Percentiles rank a stretch among this genome's conserved stretches.
Conservation (phyloP, 2,888 invertebrate genomes). For the Mythimna impura region DNA sequence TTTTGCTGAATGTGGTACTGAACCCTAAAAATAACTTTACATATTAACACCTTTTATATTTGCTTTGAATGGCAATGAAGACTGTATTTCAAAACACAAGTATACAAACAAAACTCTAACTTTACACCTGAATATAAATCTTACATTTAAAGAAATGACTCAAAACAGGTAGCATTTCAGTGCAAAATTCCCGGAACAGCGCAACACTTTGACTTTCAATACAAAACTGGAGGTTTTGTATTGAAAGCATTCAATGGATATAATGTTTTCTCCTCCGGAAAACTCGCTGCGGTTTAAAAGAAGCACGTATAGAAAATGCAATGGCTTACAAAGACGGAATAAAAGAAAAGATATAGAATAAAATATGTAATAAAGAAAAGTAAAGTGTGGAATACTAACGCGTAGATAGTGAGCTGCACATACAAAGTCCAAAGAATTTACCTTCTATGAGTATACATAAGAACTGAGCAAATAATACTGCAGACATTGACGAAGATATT, state of each 20-base stretch:
- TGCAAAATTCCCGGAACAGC: background rate
- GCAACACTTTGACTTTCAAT: constrained; percentile 27
- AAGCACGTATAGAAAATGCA: constrained; percentile 46
- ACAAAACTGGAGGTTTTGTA: constrained; percentile 12
- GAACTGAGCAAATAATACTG: constrained; percentile 22
- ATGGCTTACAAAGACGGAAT: constrained; percentile 34
- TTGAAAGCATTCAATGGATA: constrained; percentile 11
- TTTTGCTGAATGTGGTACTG: too few relatives aligned
- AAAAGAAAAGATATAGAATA: constrained; percentile 32
- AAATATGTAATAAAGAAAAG: constrained; percentile 16
- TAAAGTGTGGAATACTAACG: constrained; percentile 24
- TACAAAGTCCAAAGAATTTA: constrained; percentile 13
- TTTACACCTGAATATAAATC: background rate
- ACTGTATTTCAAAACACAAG: background rate
- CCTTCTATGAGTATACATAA: background rate
- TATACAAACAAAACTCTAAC: background rate
- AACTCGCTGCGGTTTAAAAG: constrained; percentile 17
- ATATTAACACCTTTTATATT: background rate
- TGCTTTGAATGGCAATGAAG: background rate
- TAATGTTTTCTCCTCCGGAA: constrained; percentile 30
- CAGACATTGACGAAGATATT: constrained; percentile 27
- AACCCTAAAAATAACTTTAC: background rate
- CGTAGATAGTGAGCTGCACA: constrained; percentile 12
- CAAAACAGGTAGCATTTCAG: constrained; percentile 4
- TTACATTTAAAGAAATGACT: background rate